Evolutionary conservation across 1,140 invertebrate genomes (phyloP), one percentile per base, ranked within the genome.

Genomic region (Helicorthomorpha holstii): DNA sequence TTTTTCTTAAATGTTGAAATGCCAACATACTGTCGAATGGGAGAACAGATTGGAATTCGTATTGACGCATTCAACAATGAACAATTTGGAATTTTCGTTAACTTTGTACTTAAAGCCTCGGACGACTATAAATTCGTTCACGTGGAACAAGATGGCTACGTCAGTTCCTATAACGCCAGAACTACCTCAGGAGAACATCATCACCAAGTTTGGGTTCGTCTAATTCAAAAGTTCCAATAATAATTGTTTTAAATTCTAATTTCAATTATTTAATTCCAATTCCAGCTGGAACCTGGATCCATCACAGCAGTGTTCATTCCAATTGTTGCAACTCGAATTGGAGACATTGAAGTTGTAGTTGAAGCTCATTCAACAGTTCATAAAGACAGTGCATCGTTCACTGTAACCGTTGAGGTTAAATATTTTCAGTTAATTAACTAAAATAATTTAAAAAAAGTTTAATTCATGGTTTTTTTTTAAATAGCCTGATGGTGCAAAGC

Each of bases 11-110:
- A 67, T 16, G 63, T 75, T 7, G 74, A 77, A 56, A 67, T 70
- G 3, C 73, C 76, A 7, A 54, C 63, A 2, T 51, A 60, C 22
- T 68, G 74, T 51, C 61, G 69, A 2, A 60, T 71, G 27, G 77
- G 77, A n/a, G 77, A 79, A 62, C 75, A 76, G 55, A 58, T 79
- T 27, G 72, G 74, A 2, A 57, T 79, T 1, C 59, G 73, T 21
- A 65, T 75, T 0, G 85, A 85, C 0, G 82, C 96, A 0, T 96
- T 96, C 65, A 98, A 97, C 70, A 92, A 93, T 64, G 81, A 89
- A 79, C 75, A 74, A 22, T 77, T 79, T 41, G 78, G 83, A 51
- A 81, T 90, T 49, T 82, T 87, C 69, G 87, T 85, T 3, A 79
- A 85, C 0, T 82, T 96, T 0, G 70, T 70, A 21, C 64, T 74